Evolutionary conservation across 2,113 vertebrate genomes (phyloP).

Genomic region (Crocuta crocuta): DNA sequence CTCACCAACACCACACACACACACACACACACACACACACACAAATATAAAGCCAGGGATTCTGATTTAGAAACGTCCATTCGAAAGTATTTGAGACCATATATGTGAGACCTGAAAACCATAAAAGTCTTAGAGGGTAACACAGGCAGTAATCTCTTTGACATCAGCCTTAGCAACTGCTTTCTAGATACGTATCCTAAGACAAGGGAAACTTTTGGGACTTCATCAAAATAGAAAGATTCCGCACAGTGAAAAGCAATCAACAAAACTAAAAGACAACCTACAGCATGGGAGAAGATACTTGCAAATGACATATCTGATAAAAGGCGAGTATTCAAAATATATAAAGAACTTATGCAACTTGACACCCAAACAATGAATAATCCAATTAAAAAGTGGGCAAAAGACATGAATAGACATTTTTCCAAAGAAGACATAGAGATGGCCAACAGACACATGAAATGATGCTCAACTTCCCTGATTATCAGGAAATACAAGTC

Average conservation of each 20-base stretch:
- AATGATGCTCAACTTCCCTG: not conserved
- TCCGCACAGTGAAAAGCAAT: not conserved
- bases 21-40: not conserved
- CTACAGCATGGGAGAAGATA: not conserved
- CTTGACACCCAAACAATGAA: not conserved
- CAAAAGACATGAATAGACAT: not conserved
- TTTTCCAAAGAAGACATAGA: not conserved
- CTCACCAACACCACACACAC: too few relatives aligned
- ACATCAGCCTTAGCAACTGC: not conserved
- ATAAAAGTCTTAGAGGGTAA: not conserved
- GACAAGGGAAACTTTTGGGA: not conserved
- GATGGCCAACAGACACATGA: not conserved
- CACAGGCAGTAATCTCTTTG: not conserved
- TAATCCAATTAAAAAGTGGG: not conserved
- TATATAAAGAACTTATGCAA: not conserved
- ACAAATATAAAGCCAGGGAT: not conserved
- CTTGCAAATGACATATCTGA: not conserved
- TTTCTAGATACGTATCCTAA: not conserved
- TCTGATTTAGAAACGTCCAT: not conserved
- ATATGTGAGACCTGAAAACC: not conserved
- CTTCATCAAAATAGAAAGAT: not conserved
- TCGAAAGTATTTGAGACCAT: not conserved
- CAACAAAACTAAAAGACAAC: not conserved
- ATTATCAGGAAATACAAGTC: not conserved
- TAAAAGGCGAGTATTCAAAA: not conserved